Percentiles rank a stretch among this genome's conserved stretches.
phyloP scores from a whole-genome alignment of 2,888 invertebrate genomes.

The Drosophila macrospina region DNA sequence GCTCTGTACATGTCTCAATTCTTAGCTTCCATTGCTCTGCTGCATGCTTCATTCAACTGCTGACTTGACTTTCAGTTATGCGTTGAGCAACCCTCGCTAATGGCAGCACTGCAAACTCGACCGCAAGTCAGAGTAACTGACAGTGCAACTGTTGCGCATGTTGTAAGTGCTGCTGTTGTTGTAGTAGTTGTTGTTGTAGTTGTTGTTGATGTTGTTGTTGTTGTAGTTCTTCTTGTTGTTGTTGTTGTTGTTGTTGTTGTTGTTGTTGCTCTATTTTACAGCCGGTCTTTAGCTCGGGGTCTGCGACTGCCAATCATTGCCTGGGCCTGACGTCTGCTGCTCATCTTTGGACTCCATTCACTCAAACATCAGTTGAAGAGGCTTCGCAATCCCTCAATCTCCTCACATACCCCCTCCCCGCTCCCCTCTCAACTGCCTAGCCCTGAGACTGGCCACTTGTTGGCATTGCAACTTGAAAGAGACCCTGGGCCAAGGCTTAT shows the following conservation, averaged over 20 bases:
- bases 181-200: constrained; percentile 46
- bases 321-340: constrained; percentile 57
- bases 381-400: constrained; percentile 30
- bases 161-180: constrained; percentile 36
- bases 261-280: constrained; percentile 74
- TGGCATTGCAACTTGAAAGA: constrained; percentile 46
- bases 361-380: constrained; percentile 71
- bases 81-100: constrained; percentile 43
- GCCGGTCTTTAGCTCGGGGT: constrained; percentile 52
- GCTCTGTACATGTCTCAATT: too few relatives aligned
- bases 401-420: too few relatives aligned
- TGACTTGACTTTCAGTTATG: background rate
- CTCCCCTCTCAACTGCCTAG: constrained; percentile 2
- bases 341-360: constrained; percentile 76
- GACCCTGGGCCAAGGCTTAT: constrained; percentile 67
- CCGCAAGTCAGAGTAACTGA: constrained; percentile 65
- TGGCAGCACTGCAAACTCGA: constrained; percentile 49
- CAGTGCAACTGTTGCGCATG: constrained; percentile 55
- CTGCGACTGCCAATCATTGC: constrained; percentile 72
- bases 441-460: constrained; percentile 64
- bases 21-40: too few relatives aligned
- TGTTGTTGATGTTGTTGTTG: constrained; percentile 34
- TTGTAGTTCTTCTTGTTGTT: constrained; percentile 44
- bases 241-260: constrained; percentile 37
- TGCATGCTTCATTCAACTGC: too few relatives aligned